Percentiles rank a stretch among this genome's conserved stretches.
Conservation (phyloP, 2,113 vertebrate species). For the Nematolebias whitei region DNA sequence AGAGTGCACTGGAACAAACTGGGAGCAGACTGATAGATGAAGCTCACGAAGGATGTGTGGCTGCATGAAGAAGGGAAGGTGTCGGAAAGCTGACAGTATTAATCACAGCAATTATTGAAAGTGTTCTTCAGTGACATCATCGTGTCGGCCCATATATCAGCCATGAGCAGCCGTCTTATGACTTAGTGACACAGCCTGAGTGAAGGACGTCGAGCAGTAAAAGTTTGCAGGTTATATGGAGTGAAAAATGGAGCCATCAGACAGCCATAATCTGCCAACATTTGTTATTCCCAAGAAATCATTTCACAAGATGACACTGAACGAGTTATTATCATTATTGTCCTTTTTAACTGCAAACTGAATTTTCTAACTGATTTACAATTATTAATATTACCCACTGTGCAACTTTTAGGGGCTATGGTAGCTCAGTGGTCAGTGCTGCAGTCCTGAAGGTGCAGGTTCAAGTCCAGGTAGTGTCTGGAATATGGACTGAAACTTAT, state of each 20-base stretch:
- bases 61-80: constrained; percentile 83
- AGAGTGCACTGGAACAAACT: constrained; percentile 89
- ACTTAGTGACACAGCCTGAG: constrained; percentile 79
- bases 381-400: background rate
- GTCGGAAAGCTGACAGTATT: constrained; percentile 92
- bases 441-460: too few relatives aligned
- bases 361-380: constrained; percentile 27
- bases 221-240: constrained; percentile 74
- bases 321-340: constrained; percentile 41
- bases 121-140: constrained; percentile 92
- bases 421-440: too few relatives aligned
- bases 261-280: constrained; percentile 60
- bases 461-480: too few relatives aligned
- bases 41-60: constrained; percentile 83
- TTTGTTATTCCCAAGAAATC: constrained; percentile 64
- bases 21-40: constrained; percentile 92
- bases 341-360: constrained; percentile 28
- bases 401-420: constrained; percentile 29
- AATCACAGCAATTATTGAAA: constrained; percentile 98
- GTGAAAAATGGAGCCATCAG: constrained; percentile 77
- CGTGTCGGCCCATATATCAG: constrained; percentile 89
- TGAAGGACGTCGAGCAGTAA: constrained; percentile 77
- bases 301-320: constrained; percentile 44
- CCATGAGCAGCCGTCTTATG: constrained; percentile 80
- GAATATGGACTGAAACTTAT: too few relatives aligned